These are phyloP conservation scores for Meloidogyne chitwoodi DNA, from an alignment of 1,140 invertebrate genomes.

Conservation along the genomic window DNA sequence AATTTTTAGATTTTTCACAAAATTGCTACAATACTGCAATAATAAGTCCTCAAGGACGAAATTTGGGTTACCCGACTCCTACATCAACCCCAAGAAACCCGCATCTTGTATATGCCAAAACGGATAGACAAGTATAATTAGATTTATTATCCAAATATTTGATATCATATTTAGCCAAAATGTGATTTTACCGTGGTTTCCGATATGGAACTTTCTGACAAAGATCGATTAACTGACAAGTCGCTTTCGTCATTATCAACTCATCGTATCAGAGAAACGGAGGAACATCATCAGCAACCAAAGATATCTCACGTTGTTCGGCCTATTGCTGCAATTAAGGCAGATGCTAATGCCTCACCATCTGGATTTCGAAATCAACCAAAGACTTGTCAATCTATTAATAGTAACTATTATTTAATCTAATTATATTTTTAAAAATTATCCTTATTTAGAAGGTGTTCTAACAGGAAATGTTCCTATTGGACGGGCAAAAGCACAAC, in stretches of 20 bases:
- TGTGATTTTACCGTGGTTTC: constrained; percentile 30
- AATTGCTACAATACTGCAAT: background rate
- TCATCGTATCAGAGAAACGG: background rate
- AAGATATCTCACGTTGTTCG: constrained; percentile 37
- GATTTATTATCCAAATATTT: background rate
- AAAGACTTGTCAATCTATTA: background rate
- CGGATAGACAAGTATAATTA: constrained; percentile 39
- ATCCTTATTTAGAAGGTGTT: background rate
- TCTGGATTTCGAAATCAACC: background rate
- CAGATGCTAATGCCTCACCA: constrained; percentile 5
- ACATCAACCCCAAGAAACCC: constrained; percentile 40
- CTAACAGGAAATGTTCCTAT: constrained; percentile 27
- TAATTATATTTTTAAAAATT: background rate
- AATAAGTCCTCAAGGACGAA: background rate
- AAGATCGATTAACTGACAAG: background rate
- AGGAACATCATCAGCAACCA: constrained; percentile 15
- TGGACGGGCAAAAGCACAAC: constrained; percentile 28
- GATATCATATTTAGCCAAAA: constrained; percentile 39
- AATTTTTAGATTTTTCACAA: constrained; percentile 32
- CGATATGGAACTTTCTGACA: background rate
- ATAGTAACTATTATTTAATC: background rate
- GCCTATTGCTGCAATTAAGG: constrained; percentile 43
- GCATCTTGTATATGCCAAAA: constrained; percentile 41
- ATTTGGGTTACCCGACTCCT: background rate
- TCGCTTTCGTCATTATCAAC: background rate